Evolutionary conservation across 2,797 vertebrate species (phyloP).

Genomic region (Eulemur coronatus): DNA sequence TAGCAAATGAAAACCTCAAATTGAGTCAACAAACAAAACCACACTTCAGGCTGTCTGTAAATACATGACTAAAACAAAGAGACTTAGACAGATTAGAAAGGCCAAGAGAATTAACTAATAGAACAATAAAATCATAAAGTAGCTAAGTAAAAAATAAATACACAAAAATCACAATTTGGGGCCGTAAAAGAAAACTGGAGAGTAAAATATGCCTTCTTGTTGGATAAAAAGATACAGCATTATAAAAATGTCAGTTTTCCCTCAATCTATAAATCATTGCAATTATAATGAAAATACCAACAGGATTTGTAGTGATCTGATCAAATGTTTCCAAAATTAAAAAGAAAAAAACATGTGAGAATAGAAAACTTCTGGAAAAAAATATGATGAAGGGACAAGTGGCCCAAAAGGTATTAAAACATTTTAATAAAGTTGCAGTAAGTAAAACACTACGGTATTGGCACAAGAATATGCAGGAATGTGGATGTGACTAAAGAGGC

Average conservation of each 20-base stretch:
- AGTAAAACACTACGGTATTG: not conserved
- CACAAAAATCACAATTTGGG: not conserved
- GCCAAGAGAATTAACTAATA: not conserved
- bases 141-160: not conserved
- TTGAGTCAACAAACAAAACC: not conserved
- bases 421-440: not conserved
- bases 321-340: not conserved
- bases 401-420: not conserved
- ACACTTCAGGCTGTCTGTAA: not conserved
- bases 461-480: not conserved
- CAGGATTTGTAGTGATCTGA: not conserved
- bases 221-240: not conserved
- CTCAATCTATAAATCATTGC: not conserved
- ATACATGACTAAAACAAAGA: not conserved
- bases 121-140: not conserved
- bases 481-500: not conserved
- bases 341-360: not conserved
- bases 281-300: not conserved
- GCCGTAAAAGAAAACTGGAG: not conserved
- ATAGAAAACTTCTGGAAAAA: not conserved
- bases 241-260: not conserved
- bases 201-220: not conserved
- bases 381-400: not conserved
- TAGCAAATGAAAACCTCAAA: not conserved
- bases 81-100: not conserved